Evolutionary conservation across 2,113 vertebrate species (phyloP).

Genomic region (Haplochromis burtoni): DNA sequence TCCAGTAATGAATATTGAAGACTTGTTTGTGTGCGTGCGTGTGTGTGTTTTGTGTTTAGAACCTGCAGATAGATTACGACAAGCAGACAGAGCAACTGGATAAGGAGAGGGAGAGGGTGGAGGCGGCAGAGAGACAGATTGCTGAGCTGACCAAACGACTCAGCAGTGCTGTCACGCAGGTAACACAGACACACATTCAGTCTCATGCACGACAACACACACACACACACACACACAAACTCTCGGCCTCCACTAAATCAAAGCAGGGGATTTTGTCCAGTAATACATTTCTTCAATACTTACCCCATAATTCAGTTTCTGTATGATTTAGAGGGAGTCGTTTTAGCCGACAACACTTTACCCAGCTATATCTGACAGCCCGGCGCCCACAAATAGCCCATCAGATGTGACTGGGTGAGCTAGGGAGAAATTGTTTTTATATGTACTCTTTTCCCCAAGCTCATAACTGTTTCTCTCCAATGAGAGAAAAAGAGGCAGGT

Average conservation of each 20-base stretch:
- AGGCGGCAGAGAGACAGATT: slow-evolving; percentile 77
- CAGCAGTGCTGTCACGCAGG: slow-evolving; percentile 77
- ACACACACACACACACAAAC: slow-evolving; percentile 20
- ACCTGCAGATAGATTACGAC: slow-evolving; percentile 89
- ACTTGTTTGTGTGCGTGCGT: background rate
- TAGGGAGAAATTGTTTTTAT: slow-evolving; percentile 39
- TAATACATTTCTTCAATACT: slow-evolving; percentile 23
- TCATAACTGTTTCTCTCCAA: slow-evolving; percentile 44
- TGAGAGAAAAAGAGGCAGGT: slow-evolving; percentile 41
- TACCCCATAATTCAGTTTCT: slow-evolving; percentile 27
- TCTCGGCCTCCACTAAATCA: slow-evolving; percentile 39
- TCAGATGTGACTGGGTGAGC: slow-evolving; percentile 49
- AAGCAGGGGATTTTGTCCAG: slow-evolving; percentile 17
- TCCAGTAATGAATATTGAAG: slow-evolving; percentile 20
- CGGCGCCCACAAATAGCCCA: slow-evolving; percentile 37
- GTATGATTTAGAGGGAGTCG: slow-evolving; percentile 44
- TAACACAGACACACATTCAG: slow-evolving; percentile 53
- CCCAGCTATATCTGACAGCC: slow-evolving; percentile 18
- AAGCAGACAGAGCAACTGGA: slow-evolving; percentile 88
- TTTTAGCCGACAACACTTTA: slow-evolving; percentile 36
- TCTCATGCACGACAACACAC: background rate
- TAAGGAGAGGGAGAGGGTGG: slow-evolving; percentile 77
- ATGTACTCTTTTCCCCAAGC: slow-evolving; percentile 26
- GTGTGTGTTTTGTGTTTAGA: slow-evolving; percentile 68
- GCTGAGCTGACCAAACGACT: slow-evolving; percentile 84